These are phyloP conservation scores for Microtus oregoni DNA, from an alignment of 2,113 vertebrate species.

Conservation along the genomic window DNA sequence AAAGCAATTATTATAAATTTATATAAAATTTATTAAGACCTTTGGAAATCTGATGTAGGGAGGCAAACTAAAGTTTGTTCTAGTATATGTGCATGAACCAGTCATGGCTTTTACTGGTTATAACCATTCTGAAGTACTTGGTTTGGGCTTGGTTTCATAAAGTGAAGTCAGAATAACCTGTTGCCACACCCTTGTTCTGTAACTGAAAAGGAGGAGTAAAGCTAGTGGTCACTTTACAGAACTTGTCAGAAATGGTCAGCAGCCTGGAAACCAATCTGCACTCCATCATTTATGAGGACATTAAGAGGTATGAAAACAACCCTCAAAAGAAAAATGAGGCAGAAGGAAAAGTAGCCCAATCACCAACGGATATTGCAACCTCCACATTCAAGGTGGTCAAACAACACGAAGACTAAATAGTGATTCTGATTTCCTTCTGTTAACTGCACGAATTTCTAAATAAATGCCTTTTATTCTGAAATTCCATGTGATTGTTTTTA, in stretches of 20 bases:
- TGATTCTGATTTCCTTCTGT: not conserved
- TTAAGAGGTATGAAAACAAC: not conserved
- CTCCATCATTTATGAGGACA: not conserved
- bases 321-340: constrained; percentile 16
- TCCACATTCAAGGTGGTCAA: not conserved
- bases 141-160: constrained; percentile 37
- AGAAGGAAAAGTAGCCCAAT: not conserved
- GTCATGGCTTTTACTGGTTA: not conserved
- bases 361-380: not conserved
- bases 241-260: constrained; percentile 47
- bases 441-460: not conserved
- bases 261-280: constrained; percentile 24
- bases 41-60: not conserved
- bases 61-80: constrained; percentile 22
- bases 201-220: constrained; percentile 3
- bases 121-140: not conserved
- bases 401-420: not conserved
- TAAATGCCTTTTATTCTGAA: not conserved
- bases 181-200: not conserved
- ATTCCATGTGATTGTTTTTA: constrained; percentile 20
- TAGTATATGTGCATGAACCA: not conserved
- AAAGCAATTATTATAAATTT: not conserved
- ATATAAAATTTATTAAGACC: not conserved
- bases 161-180: not conserved
- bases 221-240: constrained; percentile 10